Base-by-base conservation (phyloP, 2,888 invertebrate species). In the Limenitis camilla region DNA sequence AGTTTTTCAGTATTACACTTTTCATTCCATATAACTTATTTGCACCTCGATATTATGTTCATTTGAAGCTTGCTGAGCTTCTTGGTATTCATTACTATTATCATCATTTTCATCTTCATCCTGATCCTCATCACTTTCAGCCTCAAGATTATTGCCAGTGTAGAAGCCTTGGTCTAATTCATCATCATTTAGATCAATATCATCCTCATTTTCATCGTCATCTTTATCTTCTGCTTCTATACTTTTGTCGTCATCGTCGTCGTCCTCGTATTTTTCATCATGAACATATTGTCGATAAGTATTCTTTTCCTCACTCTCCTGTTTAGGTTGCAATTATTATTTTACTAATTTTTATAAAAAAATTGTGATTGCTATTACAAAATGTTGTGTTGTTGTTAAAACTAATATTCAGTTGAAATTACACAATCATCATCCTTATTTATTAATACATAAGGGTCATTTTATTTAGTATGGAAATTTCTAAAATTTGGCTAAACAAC, bases 1-100 rank as follows among this genome's bases (percentile, higher is more conserved):
- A 5, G 9, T 27, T 40, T 44, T 61, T 58, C 53, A 61, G 51
- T 54, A 57, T 58, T 49, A 62, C 59, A 66, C 64, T 62, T 69
- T 55, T 65, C 69, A 72, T 70, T 63, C 58, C 30, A 47, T 42
- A 53, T 27, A 53, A 43, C 52, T 53, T 58, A 50, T 68, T 59
- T 68, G 74, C 71, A 80, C 79, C 77, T 80, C 76, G 54, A 56
- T 55, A 10, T 58, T 38, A 49, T 58, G 49, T 47, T 58, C 55
- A 45, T 63, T 40, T 30, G 60, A 52, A 35, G 67, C 65, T 11
- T 65, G 55, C 19, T 68, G 29, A 48, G 48, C 40, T 30, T 70
- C 68, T 48, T 75, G 71, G 40, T 72, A 66, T 46, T 75, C 67
- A 27, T 52, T 39, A 36, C 68, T 61, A 6, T 19, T 40, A 48